Evolutionary conservation across 2,797 vertebrate genomes (phyloP).

Genomic region (Molossus alvarezi): DNA sequence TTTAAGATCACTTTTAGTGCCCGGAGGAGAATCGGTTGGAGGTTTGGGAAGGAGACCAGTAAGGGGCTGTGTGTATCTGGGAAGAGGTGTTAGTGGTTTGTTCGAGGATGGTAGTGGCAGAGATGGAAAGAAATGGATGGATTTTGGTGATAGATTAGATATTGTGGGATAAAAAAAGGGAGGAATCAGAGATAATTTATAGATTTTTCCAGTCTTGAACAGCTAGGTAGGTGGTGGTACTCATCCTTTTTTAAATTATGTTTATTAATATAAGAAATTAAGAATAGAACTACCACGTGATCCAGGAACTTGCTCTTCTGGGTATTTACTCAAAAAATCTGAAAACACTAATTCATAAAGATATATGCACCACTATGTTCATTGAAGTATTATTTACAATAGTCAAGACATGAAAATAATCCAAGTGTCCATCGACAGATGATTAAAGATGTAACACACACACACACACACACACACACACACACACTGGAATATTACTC

Average conservation of each 20-base stretch:
- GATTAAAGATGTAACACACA: not conserved
- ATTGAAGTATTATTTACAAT: not conserved
- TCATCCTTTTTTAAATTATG: not conserved
- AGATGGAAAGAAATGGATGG: not conserved
- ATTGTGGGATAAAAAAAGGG: not conserved
- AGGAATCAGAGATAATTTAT: not conserved
- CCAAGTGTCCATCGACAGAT: not conserved
- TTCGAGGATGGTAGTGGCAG: not conserved
- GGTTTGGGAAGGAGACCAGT: not conserved
- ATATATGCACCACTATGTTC: too few relatives aligned
- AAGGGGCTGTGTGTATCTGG: too few relatives aligned
- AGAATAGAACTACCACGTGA: too few relatives aligned
- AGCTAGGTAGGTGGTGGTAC: not conserved
- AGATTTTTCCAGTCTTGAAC: not conserved
- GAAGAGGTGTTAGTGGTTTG: not conserved
- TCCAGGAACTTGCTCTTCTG: too few relatives aligned
- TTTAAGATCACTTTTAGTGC: not conserved
- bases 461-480: too few relatives aligned
- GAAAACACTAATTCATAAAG: too few relatives aligned
- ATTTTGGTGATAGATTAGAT: not conserved
- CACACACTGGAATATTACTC: not conserved
- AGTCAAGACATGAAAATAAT: not conserved
- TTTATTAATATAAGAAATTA: not conserved
- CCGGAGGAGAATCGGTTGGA: not conserved
- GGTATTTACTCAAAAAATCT: too few relatives aligned